Conservation (phyloP, 2,113 vertebrate species). For the Jaculus jaculus region DNA sequence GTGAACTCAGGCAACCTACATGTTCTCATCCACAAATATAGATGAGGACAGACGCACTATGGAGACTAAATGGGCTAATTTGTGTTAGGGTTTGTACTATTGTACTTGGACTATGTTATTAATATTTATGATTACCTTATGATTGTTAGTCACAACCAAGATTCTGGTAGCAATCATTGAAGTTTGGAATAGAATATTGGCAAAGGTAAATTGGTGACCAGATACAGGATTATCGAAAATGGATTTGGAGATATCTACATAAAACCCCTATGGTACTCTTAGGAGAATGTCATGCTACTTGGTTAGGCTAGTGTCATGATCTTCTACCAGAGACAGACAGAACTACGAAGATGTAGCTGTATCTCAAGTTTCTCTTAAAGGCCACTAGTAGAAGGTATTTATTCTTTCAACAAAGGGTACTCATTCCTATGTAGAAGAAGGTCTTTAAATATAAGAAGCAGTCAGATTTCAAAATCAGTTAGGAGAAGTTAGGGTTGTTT, state of each 20-base stretch:
- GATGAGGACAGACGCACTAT: neutral
- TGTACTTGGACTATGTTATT: constrained; percentile 1
- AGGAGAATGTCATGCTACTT: neutral
- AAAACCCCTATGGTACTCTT: neutral
- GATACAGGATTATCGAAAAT: neutral
- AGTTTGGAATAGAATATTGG: neutral
- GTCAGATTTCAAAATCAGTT: constrained; percentile 2
- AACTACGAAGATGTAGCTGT: neutral
- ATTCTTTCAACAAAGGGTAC: neutral
- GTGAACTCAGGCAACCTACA: neutral
- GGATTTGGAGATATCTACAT: neutral
- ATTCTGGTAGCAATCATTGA: neutral
- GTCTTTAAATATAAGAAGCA: neutral
- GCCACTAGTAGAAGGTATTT: neutral
- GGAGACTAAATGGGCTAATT: neutral
- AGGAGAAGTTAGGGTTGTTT: neutral
- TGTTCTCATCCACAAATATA: neutral
- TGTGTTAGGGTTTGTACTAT: neutral
- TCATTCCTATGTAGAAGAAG: neutral
- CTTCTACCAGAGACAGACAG: neutral
- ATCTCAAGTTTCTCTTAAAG: neutral
- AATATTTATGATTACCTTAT: neutral
- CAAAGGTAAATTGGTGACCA: neutral
- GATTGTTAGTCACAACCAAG: neutral
- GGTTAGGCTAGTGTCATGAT: neutral